Base-by-base conservation (phyloP, 2,797 vertebrate genomes). In the Ctenopoma kingsleyae region DNA sequence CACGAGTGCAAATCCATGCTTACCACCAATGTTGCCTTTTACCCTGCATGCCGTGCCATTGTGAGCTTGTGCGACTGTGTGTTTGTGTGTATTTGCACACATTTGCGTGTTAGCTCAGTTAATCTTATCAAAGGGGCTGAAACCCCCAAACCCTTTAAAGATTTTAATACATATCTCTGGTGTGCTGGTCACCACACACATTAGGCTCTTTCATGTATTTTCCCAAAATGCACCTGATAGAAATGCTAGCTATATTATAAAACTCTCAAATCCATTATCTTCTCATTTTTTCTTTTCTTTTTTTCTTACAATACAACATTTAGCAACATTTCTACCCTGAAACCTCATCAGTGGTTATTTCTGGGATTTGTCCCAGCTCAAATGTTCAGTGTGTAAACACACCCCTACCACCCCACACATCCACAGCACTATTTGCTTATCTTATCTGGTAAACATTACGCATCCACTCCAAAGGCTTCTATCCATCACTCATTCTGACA, bases 401-500 rank as follows among this genome's bases (percentile, higher is more conserved):
- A 67, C 27, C 30, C 16, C 1, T 30, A 40, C 19, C 16, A 38
- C 16, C 32, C n/a, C 22, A 59, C 71, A 77, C 74, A 68, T 74
- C 65, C 82, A 67, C 48, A 36, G 72, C 74, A 49, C 53, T 86
- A 80, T 91, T 91, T 90, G 84, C 86, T 81, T 80, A 84, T 84
- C 86, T 88, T 92, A 91, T 91, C 88, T 83, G 81, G 75, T 79
- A 91, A 92, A 92, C 91, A 86, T 86, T 87, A 83, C 68, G 38
- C 76, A 73, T 83, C 68, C 67, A 87, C 70, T 70, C 71, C 41
- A 63, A 78, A 77, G 68, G 47, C 71, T 80, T 61, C 71, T 47
- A 76, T 80, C 64, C 59, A 81, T 89, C 77, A 79, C 65, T 88
- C 76, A 54, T 23, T 70, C 50, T 74, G 87, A 87, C 91, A 80